These are phyloP conservation scores for Pachycephala philippinensis DNA, from an alignment of 2,113 vertebrate species.

Conservation along the genomic window DNA sequence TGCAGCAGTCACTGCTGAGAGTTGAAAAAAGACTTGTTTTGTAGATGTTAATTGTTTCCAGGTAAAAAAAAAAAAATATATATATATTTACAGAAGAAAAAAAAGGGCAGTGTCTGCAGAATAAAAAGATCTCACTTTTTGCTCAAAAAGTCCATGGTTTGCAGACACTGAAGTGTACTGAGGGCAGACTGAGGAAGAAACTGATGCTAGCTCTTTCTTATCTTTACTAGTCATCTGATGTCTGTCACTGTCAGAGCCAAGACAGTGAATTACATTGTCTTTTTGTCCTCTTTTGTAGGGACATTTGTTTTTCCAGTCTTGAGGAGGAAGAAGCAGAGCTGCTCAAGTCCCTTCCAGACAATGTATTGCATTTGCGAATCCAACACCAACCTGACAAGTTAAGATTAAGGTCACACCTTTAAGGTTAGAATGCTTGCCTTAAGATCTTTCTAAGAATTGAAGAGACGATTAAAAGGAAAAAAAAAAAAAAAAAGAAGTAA, in stretches of 20 bases:
- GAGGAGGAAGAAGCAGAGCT: neutral
- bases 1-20: neutral
- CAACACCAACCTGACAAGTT: neutral
- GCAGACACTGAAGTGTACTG: neutral
- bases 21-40: neutral
- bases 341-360: neutral
- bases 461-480: neutral
- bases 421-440: neutral
- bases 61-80: neutral
- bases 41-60: neutral
- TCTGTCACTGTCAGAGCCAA: neutral
- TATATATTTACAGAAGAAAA: neutral
- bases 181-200: neutral
- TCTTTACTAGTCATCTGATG: neutral
- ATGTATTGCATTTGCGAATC: neutral
- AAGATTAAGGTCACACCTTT: neutral
- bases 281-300: neutral
- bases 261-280: neutral
- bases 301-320: neutral
- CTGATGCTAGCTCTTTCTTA: neutral
- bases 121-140: neutral
- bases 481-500: neutral
- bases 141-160: neutral
- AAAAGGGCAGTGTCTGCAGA: neutral
- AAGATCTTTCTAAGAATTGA: neutral